Evolutionary conservation across 2,888 invertebrate species (phyloP).

Genomic region (Caenorhabditis sp.): DNA sequence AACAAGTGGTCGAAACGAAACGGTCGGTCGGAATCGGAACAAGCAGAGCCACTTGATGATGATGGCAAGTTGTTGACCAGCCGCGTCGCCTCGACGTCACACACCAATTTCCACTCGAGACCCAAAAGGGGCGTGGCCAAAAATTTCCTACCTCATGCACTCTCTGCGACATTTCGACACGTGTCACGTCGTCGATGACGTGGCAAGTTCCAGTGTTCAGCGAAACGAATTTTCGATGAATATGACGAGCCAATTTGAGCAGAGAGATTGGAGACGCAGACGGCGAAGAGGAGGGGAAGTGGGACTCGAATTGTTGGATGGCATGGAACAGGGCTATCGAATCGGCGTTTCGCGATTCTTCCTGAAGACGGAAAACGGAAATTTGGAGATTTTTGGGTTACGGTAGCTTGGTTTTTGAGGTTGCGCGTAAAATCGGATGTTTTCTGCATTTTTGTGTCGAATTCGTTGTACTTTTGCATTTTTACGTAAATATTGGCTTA

Average conservation of each 20-base stretch:
- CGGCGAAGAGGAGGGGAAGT: slow-evolving; percentile 18
- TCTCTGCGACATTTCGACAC: slow-evolving; percentile 35
- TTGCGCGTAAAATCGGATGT: too few relatives aligned
- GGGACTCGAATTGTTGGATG: slow-evolving; percentile 40
- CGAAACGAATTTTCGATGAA: slow-evolving; percentile 55
- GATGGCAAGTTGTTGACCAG: slow-evolving; percentile 4
- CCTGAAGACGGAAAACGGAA: slow-evolving; percentile 9
- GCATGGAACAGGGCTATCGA: slow-evolving; percentile 40
- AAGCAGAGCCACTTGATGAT: neutral
- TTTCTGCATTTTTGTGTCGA: too few relatives aligned
- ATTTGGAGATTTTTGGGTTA: neutral
- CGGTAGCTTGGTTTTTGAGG: too few relatives aligned
- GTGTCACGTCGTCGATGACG: slow-evolving; percentile 25
- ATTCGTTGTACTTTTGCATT: too few relatives aligned
- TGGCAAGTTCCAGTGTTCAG: slow-evolving; percentile 56
- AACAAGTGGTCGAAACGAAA: slow-evolving; percentile 1
- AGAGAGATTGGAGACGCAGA: slow-evolving; percentile 28
- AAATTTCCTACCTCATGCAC: slow-evolving; percentile 59
- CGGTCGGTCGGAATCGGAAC: too few relatives aligned
- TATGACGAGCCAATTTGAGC: slow-evolving; percentile 51
- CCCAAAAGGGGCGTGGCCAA: too few relatives aligned
- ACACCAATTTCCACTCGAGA: slow-evolving; percentile 4
- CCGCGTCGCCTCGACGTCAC: too few relatives aligned
- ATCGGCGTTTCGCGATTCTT: slow-evolving; percentile 55
- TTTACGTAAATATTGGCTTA: too few relatives aligned